A percentile compares a stretch with the other conserved stretches of the same genome.
phyloP scores from a whole-genome alignment of 2,888 invertebrate species.

The Axea sp. region DNA sequence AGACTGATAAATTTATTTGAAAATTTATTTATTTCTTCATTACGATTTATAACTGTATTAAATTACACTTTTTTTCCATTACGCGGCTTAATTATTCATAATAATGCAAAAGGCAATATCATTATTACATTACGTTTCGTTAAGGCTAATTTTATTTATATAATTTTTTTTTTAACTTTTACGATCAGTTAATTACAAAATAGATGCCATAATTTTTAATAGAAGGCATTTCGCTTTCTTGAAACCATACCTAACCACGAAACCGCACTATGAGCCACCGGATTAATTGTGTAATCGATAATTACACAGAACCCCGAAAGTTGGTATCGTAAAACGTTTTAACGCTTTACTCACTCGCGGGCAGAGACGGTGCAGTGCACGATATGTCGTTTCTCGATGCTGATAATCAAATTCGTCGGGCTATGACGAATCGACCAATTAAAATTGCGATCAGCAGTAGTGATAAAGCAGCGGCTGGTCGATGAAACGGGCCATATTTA shows the following conservation, averaged over 20 bases:
- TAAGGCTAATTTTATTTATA: too few relatives aligned
- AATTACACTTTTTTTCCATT: too few relatives aligned
- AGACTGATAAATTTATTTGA: too few relatives aligned
- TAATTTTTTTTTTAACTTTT: too few relatives aligned
- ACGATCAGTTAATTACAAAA: constrained; percentile 9
- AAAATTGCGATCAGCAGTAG: constrained; percentile 76
- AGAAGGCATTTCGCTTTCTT: constrained; percentile 17
- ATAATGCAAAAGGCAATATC: too few relatives aligned
- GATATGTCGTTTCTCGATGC: constrained; percentile 74
- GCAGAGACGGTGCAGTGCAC: constrained; percentile 68
- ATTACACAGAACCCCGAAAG: constrained; percentile 68
- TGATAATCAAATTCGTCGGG: constrained; percentile 78
- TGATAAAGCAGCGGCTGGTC: constrained; percentile 75
- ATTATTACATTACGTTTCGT: too few relatives aligned
- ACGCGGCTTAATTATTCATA: too few relatives aligned
- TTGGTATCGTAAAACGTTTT: constrained; percentile 66
- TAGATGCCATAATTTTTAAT: constrained; percentile 23
- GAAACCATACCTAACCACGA: constrained; percentile 48
- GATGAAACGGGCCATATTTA: constrained; percentile 68
- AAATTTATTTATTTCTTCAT: too few relatives aligned
- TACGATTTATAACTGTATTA: too few relatives aligned
- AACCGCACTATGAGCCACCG: constrained; percentile 60
- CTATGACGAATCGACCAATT: constrained; percentile 79
- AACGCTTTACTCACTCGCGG: constrained; percentile 77
- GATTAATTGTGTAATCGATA: constrained; percentile 76